Conservation (phyloP, 2,113 vertebrate genomes). For the Etia nguti region DNA sequence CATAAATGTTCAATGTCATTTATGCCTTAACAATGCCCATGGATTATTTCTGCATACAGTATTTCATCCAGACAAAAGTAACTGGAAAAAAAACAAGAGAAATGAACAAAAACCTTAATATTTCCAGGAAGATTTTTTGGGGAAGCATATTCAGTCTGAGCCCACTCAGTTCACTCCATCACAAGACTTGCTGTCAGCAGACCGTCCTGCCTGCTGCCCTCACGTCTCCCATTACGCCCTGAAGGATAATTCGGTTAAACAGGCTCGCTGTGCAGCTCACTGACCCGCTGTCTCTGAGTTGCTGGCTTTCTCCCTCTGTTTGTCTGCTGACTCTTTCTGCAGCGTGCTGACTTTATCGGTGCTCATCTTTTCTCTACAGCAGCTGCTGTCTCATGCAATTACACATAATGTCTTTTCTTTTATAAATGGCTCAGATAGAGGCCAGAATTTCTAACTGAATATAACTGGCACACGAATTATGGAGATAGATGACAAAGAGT, state of each 20-base stretch:
- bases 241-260: conserved; percentile 51
- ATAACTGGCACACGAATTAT: neutral
- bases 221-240: conserved; percentile 54
- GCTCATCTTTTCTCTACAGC: neutral
- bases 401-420: neutral
- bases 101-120: neutral
- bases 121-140: neutral
- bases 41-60: neutral
- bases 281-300: neutral
- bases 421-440: neutral
- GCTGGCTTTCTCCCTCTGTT: conserved; percentile 7
- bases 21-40: neutral
- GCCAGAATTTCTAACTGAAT: neutral
- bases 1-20: neutral
- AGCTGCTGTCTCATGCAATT: neutral
- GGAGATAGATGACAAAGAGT: neutral
- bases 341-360: neutral
- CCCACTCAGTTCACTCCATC: conserved; percentile 15
- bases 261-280: neutral
- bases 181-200: conserved; percentile 70
- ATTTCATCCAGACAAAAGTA: neutral
- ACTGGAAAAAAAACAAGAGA: neutral
- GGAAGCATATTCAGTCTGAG: conserved; percentile 38
- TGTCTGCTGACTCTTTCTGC: conserved; percentile 12
- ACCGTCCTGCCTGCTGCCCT: conserved; percentile 39